phyloP scores from a whole-genome alignment of 2,797 vertebrate genomes.

The Bufotes viridis region DNA sequence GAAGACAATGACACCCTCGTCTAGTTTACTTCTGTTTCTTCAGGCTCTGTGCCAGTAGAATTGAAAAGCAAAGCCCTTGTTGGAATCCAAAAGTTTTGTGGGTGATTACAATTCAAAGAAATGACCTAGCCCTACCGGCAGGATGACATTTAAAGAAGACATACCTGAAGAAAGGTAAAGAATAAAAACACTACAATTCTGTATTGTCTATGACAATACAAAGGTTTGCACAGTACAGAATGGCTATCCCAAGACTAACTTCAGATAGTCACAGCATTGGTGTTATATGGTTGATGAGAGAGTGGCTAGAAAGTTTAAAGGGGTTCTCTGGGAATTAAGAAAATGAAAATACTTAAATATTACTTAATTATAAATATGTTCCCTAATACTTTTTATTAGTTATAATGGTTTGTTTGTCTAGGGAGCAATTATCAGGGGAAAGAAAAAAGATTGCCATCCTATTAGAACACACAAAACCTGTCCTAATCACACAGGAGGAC shows the following conservation, averaged over 20 bases:
- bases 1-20: constrained; percentile 64
- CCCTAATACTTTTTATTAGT: no score
- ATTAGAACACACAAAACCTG: no score
- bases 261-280: no score
- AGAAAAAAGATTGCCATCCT: no score
- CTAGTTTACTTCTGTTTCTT: constrained; percentile 64
- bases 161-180: neutral
- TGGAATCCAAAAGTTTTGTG: constrained; percentile 65
- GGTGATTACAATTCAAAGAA: constrained; percentile 36
- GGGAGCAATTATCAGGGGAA: no score
- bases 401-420: no score
- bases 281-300: no score
- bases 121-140: neutral
- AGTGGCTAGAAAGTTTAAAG: no score
- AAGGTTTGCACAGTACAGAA: neutral
- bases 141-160: neutral
- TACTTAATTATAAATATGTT: no score
- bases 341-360: no score
- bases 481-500: no score
- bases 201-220: neutral
- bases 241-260: neutral
- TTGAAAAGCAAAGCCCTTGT: constrained; percentile 64
- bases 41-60: constrained; percentile 66
- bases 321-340: no score
- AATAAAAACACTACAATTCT: neutral